These are phyloP conservation scores for Epizoanthus scotinus DNA, from an alignment of 92 coral and sea anemone genomes.

Conservation along the genomic window DNA sequence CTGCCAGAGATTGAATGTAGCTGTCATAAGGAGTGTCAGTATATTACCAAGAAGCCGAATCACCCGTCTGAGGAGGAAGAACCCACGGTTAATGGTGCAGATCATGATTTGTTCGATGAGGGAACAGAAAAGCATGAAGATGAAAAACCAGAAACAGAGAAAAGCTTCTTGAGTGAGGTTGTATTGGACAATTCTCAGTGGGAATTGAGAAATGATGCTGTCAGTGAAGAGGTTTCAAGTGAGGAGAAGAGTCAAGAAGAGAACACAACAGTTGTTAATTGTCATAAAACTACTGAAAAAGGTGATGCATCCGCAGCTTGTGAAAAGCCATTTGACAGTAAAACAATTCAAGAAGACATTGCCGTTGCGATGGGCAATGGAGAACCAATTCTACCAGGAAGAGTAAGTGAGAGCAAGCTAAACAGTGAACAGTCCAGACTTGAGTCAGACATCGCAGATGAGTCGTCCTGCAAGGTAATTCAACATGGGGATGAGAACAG, in stretches of 20 bases:
- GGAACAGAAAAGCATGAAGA: not conserved
- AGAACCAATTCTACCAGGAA: not conserved
- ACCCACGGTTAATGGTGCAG: not conserved
- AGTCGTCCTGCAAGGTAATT: not conserved
- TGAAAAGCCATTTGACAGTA: not conserved
- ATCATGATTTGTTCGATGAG: not conserved
- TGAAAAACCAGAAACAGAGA: not conserved
- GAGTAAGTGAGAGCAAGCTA: not conserved
- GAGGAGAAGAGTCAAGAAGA: not conserved
- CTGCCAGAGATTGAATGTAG: slow-evolving; percentile 90
- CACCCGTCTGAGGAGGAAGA: not conserved
- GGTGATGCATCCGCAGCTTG: not conserved
- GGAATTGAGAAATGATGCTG: not conserved
- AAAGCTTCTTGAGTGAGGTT: not conserved
- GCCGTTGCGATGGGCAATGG: not conserved
- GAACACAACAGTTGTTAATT: not conserved
- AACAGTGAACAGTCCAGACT: not conserved
- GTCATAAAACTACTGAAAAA: not conserved
- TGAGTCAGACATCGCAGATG: not conserved
- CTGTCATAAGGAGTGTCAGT: slow-evolving; percentile 70
- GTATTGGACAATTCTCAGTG: not conserved
- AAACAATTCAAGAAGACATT: not conserved
- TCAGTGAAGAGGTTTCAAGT: not conserved
- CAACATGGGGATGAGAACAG: not conserved
- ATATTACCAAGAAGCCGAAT: slow-evolving; percentile 27